Evolutionary conservation across 2,797 vertebrate genomes (phyloP), one percentile per base, ranked within the genome.

Genomic region (Cynopterus sphinx): DNA sequence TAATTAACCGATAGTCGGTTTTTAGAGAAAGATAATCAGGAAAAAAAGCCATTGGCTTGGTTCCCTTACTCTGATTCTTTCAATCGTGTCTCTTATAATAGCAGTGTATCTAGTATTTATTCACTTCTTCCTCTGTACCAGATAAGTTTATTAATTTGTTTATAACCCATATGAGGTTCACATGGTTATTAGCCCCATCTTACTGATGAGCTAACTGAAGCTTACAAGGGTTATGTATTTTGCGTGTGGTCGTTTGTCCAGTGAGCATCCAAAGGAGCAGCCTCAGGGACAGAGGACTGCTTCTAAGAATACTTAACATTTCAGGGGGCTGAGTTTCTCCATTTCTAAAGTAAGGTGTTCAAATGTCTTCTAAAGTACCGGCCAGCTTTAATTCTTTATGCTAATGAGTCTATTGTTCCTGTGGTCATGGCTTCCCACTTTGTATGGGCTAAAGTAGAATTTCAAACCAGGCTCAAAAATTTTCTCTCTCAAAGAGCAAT

Each of bases 391-490:
- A 70, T n/a, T 90, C n/a, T 91, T 92, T 79, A 11, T 65, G 33
- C 24, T 15, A 36, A 83, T 71, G 82, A 74, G 24, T 71, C 31
- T 71, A 19, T 73, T 73, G 75, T 86, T 95, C 67, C 43, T 24
- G 63, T 7, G 26, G 13, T 65, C 43, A 13, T 55, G 55, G 73
- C 17, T 92, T 19, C 57, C 55, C 11, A 53, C 26, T 70, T 57
- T 74, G 8, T 87, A 33, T 9, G 71, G 22, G 63, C 21, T 84
- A 75, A 82, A 59, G 26, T 13, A 90, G 33, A 95, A 96, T 84
- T 91, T 93, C 39, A 91, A 95, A 74, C 41, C 13, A 94, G 33
- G 22, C n/a, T 96, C 2, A 93, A 95, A 68, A 81, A 79, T 26
- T 71, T 91, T 92, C 16, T 87, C 17, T 70, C 17, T 88, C 10